A percentile compares a stretch with the other conserved stretches of the same genome.
phyloP scores from a whole-genome alignment of 2,113 vertebrate genomes.

The Platysteira castanea region DNA sequence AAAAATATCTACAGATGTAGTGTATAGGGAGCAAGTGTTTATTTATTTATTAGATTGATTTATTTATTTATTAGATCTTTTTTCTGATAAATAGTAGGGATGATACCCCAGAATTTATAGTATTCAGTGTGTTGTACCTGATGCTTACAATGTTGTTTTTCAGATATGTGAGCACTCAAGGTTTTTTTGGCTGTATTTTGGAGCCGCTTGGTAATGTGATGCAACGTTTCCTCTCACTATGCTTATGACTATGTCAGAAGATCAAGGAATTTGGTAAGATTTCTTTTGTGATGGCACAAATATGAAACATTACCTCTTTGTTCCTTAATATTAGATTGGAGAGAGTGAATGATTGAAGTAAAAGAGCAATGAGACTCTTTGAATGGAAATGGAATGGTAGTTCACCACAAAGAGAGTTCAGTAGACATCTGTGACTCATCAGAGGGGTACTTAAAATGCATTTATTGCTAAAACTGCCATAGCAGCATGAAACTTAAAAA shows the following conservation, averaged over 20 bases:
- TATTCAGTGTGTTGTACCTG: not conserved
- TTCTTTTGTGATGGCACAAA: not conserved
- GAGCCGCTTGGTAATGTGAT: not conserved
- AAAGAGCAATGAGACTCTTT: not conserved
- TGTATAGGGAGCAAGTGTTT: not conserved
- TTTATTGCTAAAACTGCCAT: not conserved
- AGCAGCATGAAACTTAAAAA: not conserved
- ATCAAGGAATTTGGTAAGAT: not conserved
- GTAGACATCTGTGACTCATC: not conserved
- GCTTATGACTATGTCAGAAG: not conserved
- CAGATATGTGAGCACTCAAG: not conserved
- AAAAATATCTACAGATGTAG: not conserved
- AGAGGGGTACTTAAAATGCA: not conserved
- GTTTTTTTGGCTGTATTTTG: not conserved
- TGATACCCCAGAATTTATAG: not conserved
- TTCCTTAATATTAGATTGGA: not conserved
- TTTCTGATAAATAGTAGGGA: not conserved
- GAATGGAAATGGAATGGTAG: not conserved
- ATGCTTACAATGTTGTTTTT: not conserved
- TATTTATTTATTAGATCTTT: not conserved
- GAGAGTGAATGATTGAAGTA: not conserved
- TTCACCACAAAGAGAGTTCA: not conserved
- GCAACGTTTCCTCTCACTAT: not conserved
- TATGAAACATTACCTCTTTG: not conserved
- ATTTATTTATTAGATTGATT: not conserved